A percentile compares a stretch with the other conserved stretches of the same genome.
Evolutionary conservation across 2,888 invertebrate species (phyloP).

Genomic region (Ichneumoninae sp.): DNA sequence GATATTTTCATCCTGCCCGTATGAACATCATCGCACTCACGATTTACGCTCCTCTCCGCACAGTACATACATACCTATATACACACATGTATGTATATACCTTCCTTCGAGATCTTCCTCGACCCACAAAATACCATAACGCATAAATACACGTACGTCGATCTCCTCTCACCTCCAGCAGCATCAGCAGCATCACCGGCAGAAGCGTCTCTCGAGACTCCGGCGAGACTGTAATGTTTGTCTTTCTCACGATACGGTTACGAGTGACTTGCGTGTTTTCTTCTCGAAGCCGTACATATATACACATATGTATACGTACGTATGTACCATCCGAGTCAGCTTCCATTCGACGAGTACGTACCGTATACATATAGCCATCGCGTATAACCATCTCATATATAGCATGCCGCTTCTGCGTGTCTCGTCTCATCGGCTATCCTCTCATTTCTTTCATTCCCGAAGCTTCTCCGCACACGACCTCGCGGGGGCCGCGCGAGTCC

Average conservation of each 20-base stretch:
- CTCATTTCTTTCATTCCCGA: constrained; percentile 56
- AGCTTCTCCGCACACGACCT: constrained; percentile 49
- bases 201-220: constrained; percentile 67
- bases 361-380: constrained; percentile 6
- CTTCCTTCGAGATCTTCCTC: constrained; percentile 45
- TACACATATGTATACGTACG: constrained; percentile 29
- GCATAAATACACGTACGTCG: constrained; percentile 66
- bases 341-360: constrained; percentile 33
- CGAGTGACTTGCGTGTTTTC: constrained; percentile 81
- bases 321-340: constrained; percentile 37
- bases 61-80: constrained; percentile 13
- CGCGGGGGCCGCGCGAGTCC: constrained; percentile 36
- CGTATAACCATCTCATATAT: constrained; percentile 9
- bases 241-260: constrained; percentile 83
- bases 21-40: neutral
- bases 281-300: constrained; percentile 22
- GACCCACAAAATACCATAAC: constrained; percentile 62
- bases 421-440: constrained; percentile 59
- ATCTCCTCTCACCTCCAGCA: constrained; percentile 43
- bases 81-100: constrained; percentile 10
- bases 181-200: constrained; percentile 56
- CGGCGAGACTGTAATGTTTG: constrained; percentile 76
- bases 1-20: neutral
- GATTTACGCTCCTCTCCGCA: constrained; percentile 4
- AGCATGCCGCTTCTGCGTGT: constrained; percentile 56